Evolutionary conservation across 2,797 vertebrate species (phyloP).

Genomic region (Fratercula arctica): DNA sequence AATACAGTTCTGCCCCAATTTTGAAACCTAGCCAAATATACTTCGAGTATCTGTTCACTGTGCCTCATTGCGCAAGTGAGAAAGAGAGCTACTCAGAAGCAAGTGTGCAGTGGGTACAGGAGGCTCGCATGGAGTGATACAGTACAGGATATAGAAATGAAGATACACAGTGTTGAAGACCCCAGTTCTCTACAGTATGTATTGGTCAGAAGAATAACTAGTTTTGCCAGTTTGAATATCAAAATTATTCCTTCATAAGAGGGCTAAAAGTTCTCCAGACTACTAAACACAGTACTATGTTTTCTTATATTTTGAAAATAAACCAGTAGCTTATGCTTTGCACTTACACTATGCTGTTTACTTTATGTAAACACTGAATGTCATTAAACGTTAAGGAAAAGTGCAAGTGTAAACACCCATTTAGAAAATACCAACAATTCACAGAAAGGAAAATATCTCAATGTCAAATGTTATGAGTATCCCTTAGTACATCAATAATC

Average conservation of each 20-base stretch:
- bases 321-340: background rate
- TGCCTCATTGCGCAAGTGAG: background rate
- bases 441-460: background rate
- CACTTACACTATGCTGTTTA: background rate
- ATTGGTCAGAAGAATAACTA: background rate
- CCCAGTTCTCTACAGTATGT: background rate
- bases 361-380: background rate
- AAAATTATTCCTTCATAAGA: background rate
- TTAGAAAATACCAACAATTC: background rate
- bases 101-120: background rate
- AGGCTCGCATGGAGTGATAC: background rate
- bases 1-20: background rate
- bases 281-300: background rate
- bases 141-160: background rate
- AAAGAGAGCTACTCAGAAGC: background rate
- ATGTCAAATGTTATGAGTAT: background rate
- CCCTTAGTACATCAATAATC: background rate
- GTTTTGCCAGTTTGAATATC: background rate
- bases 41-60: background rate
- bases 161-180: background rate
- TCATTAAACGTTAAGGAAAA: background rate
- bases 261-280: background rate
- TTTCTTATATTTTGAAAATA: background rate
- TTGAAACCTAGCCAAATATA: background rate
- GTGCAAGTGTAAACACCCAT: background rate